Conservation (phyloP, 2,113 vertebrate genomes). For the Entomyzon cyanotis region DNA sequence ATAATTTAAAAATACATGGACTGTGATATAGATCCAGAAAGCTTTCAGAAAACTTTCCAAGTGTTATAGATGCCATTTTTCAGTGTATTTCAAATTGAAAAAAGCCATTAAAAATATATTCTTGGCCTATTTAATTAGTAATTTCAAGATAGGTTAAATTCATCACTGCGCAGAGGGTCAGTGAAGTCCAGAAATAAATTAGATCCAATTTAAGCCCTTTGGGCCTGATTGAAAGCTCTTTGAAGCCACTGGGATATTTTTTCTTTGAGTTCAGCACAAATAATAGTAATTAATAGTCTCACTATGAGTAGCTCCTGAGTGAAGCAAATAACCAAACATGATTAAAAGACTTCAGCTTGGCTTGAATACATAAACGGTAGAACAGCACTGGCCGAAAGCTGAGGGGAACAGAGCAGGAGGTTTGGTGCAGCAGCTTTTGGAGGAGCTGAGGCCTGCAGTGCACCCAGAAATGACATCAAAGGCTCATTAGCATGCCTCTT, state of each 20-base stretch:
- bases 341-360: background rate
- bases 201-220: background rate
- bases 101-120: background rate
- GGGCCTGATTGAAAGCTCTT: background rate
- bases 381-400: background rate
- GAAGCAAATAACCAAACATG: background rate
- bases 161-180: background rate
- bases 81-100: background rate
- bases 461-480: background rate
- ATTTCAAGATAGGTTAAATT: conserved; percentile 8
- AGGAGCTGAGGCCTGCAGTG: background rate
- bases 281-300: background rate
- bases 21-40: background rate
- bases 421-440: background rate
- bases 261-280: background rate
- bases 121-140: background rate
- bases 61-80: background rate
- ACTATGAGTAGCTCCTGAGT: background rate
- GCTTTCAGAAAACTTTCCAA: background rate
- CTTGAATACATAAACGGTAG: background rate
- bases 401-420: background rate
- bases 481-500: background rate
- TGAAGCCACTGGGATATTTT: background rate
- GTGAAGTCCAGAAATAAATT: conserved; percentile 2
- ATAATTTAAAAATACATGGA: no score